phyloP scores from a whole-genome alignment of 2,888 invertebrate species.

The Amaurobius ferox region DNA sequence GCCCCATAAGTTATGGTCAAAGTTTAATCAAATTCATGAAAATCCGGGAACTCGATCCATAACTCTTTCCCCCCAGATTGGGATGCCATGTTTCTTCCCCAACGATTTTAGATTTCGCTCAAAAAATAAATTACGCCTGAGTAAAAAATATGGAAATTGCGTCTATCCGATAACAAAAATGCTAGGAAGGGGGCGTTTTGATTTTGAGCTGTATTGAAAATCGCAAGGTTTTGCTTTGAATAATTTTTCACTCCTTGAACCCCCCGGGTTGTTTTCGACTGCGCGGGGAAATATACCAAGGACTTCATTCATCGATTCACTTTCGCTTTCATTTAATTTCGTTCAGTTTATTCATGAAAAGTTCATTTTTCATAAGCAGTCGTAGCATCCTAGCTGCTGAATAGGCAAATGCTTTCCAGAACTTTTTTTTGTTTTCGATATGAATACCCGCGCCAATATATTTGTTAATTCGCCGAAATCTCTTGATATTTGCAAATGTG shows the following conservation, averaged over 20 bases:
- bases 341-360: too few relatives aligned
- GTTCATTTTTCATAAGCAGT: too few relatives aligned
- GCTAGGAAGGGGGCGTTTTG: not conserved
- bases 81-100: not conserved
- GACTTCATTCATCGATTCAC: too few relatives aligned
- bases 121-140: not conserved
- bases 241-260: constrained; percentile 9
- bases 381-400: too few relatives aligned
- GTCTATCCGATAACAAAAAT: not conserved
- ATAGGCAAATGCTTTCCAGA: too few relatives aligned
- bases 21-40: constrained; percentile 16
- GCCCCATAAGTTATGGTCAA: constrained; percentile 10
- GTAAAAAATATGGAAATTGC: constrained; percentile 8
- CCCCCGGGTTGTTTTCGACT: too few relatives aligned
- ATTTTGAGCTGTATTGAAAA: not conserved
- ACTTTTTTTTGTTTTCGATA: too few relatives aligned
- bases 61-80: constrained; percentile 14
- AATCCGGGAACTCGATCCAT: constrained; percentile 3
- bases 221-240: not conserved
- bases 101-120: constrained; percentile 16
- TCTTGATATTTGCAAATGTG: too few relatives aligned
- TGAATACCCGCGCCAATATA: too few relatives aligned
- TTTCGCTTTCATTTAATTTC: too few relatives aligned
- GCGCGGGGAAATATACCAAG: too few relatives aligned
- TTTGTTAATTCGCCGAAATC: too few relatives aligned